Percentiles rank a stretch among this genome's conserved stretches.
Conservation (phyloP, 2,797 vertebrate genomes). For the Sebastes variabilis region DNA sequence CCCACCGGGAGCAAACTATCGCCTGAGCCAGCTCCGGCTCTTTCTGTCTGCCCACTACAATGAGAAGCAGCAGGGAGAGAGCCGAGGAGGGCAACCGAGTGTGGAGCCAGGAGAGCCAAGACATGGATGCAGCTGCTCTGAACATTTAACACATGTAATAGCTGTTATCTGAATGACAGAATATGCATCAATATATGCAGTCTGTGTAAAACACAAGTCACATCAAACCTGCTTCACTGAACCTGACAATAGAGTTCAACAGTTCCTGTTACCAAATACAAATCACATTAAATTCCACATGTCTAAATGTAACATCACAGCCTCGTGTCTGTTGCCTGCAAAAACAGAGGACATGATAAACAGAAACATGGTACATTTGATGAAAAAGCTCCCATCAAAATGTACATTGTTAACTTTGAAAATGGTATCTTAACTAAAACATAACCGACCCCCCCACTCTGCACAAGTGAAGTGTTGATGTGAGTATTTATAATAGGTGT, state of each 20-base stretch:
- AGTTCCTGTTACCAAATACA: neutral
- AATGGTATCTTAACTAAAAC: neutral
- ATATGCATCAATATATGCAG: neutral
- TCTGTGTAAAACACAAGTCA: neutral
- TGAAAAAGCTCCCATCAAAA: neutral
- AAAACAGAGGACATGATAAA: neutral
- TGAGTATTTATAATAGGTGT: constrained; percentile 43
- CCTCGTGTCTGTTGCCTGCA: neutral
- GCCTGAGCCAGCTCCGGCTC: constrained; percentile 14
- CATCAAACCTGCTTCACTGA: neutral
- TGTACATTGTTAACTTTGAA: neutral
- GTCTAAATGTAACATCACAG: neutral
- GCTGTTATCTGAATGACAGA: neutral
- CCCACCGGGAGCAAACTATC: constrained; percentile 49
- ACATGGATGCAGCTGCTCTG: constrained; percentile 42
- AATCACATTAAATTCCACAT: neutral
- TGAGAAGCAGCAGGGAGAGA: constrained; percentile 39
- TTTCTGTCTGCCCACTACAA: constrained; percentile 7
- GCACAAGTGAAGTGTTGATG: neutral
- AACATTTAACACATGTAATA: neutral
- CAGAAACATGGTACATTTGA: neutral
- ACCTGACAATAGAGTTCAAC: neutral
- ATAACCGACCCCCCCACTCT: neutral
- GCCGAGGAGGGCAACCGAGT: neutral
- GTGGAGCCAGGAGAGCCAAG: constrained; percentile 18